Percentiles rank a stretch among this genome's conserved stretches.
Evolutionary conservation across 1,140 invertebrate genomes (phyloP).

Genomic region (Venturia canescens): DNA sequence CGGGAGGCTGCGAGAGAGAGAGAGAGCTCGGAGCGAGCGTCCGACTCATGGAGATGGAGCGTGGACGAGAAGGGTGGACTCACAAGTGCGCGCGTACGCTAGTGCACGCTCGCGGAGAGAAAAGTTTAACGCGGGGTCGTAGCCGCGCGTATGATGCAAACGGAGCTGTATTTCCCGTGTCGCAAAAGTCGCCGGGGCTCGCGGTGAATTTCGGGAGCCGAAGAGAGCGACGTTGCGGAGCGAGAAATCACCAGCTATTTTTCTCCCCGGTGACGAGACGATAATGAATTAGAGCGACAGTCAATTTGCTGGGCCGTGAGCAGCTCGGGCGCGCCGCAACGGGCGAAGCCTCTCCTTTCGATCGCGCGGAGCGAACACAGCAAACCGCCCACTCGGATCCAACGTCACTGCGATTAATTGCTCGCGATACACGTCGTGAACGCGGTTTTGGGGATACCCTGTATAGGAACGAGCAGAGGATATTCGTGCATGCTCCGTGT

Average conservation of each 20-base stretch:
- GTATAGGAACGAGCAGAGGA: neutral
- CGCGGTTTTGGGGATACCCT: too few species aligned
- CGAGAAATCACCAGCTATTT: too few species aligned
- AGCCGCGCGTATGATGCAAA: neutral
- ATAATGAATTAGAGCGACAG: neutral
- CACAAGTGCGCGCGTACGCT: neutral
- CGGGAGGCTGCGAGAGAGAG: slow-evolving; percentile 5
- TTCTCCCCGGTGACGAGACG: neutral
- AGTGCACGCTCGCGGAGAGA: neutral
- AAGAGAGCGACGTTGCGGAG: too few species aligned
- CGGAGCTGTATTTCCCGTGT: neutral
- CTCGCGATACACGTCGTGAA: neutral
- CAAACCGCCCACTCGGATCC: neutral
- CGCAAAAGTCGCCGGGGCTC: too few species aligned
- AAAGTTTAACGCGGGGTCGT: slow-evolving; percentile 33
- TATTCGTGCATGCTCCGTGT: neutral
- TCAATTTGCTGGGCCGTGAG: too few species aligned
- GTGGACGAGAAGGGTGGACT: neutral
- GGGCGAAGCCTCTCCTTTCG: too few species aligned
- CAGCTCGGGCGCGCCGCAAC: too few species aligned
- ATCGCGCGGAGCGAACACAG: too few species aligned
- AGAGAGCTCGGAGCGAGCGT: neutral
- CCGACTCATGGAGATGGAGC: neutral
- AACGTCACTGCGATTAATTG: too few species aligned
- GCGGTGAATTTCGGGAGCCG: too few species aligned